Evolutionary conservation across 2,113 vertebrate species (phyloP).

Genomic region (Bos indicus): DNA sequence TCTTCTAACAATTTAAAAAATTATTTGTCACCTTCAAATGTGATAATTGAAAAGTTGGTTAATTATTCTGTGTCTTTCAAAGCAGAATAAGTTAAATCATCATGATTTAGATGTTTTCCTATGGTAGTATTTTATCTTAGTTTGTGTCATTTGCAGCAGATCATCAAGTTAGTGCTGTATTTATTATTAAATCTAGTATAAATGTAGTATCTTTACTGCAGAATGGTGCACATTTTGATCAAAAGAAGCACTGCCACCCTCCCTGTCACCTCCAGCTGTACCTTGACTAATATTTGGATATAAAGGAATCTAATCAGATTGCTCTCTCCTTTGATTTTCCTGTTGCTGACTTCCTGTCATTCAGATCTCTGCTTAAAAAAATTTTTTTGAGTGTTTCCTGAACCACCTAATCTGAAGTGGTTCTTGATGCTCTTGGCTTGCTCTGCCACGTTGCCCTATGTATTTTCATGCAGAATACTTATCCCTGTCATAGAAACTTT

Average conservation of each 20-base stretch:
- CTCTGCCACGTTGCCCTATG: background rate
- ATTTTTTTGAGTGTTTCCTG: background rate
- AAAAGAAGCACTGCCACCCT: background rate
- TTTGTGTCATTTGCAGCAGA: background rate
- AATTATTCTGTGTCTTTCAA: background rate
- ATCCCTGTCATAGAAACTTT: background rate
- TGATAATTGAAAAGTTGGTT: background rate
- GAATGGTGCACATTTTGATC: background rate
- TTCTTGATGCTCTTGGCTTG: background rate
- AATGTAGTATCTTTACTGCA: background rate
- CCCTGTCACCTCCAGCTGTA: background rate
- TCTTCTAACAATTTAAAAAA: background rate
- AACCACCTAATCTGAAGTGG: background rate
- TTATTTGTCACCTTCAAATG: background rate
- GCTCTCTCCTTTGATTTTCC: background rate
- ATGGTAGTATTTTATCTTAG: background rate
- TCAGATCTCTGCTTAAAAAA: background rate
- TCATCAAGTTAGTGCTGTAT: background rate
- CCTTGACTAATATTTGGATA: background rate
- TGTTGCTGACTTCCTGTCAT: background rate
- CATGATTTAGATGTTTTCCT: slow-evolving; percentile 15
- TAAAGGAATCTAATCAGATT: background rate
- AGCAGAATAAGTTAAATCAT: background rate
- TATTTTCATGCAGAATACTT: background rate
- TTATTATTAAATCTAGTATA: background rate